Evolutionary conservation across 2,797 vertebrate genomes (phyloP).

Genomic region (Oceanodroma leucorhoa): DNA sequence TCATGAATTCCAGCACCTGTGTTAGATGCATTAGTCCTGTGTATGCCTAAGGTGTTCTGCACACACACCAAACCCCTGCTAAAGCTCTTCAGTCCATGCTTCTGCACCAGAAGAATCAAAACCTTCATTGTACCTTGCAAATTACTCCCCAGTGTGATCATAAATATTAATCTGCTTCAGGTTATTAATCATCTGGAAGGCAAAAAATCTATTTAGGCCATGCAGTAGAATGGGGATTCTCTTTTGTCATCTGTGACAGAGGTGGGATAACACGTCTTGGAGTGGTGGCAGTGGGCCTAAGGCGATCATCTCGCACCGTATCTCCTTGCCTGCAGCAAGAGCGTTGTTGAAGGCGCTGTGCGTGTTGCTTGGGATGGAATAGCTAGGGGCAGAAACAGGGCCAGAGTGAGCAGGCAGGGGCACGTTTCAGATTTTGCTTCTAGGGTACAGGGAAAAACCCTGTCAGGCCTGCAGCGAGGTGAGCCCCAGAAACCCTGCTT

Average conservation of each 20-base stretch:
- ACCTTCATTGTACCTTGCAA: background rate
- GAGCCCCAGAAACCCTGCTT: background rate
- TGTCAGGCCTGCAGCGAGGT: background rate
- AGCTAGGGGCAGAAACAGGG: background rate
- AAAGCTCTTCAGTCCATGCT: background rate
- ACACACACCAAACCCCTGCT: background rate
- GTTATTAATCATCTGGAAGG: constrained; percentile 41
- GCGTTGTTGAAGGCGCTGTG: accelerated
- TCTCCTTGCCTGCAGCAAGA: accelerated
- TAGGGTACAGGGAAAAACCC: background rate
- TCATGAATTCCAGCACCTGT: background rate
- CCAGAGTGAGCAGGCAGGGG: background rate
- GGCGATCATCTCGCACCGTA: accelerated
- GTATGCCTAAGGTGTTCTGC: background rate
- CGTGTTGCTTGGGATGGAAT: background rate
- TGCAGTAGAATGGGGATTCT: background rate
- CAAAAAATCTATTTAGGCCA: background rate
- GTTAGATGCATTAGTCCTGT: background rate
- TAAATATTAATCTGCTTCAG: constrained; percentile 44
- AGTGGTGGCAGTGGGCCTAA: background rate
- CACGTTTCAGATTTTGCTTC: background rate
- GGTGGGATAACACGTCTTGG: background rate
- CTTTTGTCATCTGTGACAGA: background rate
- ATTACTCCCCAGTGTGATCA: background rate
- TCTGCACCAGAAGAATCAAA: background rate